Base-by-base conservation (phyloP, 1,140 invertebrate species). In the Paramacrobiotus metropolitanus region DNA sequence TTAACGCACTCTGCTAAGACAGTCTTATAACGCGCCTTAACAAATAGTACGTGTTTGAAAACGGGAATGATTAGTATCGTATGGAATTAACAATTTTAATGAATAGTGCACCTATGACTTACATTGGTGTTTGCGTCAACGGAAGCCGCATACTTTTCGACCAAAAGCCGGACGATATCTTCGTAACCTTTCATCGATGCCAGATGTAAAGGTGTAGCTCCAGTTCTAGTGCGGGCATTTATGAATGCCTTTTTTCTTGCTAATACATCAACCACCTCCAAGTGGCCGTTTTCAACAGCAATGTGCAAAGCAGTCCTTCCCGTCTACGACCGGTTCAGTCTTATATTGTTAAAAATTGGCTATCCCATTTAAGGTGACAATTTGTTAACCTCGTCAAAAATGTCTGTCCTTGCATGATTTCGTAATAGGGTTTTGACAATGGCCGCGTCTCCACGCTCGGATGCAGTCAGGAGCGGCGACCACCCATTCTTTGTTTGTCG, bases 181-280 rank as follows among this genome's bases (percentile, higher is more conserved):
- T 15, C 2, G 30, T 65, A n/a, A 21, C 64, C 64, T 61, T 65
- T 62, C n/a, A 44, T 29, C 15, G 62, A 20, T 9, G 62, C 62
- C 59, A 62, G n/a, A 63, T 62, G 62, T 21, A 62, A 29, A 4
- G 60, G 28, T 24, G 59, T 62, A 62, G 60, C 59, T 18, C 64
- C 64, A 24, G 40, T 62, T 86, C 96, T 95, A 28, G 77, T 77
- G 60, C 80, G 78, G 44, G 76, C 77, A 74, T 97, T 98, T 59
- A 97, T 95, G 72, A 96, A 98, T 0, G 94, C 94, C 75, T 96
- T 96, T 72, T 93, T 86, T 61, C 85, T 83, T 21, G 98, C 75
- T n/a, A 98, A 74, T 15, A 90, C 84, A 71, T 97, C 89, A 69
- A 90, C 93, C 0, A 97, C 87, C 73, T 90, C 73, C 18, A 76